phyloP scores from a whole-genome alignment of 2,888 invertebrate genomes.

The Netelia virgata region DNA sequence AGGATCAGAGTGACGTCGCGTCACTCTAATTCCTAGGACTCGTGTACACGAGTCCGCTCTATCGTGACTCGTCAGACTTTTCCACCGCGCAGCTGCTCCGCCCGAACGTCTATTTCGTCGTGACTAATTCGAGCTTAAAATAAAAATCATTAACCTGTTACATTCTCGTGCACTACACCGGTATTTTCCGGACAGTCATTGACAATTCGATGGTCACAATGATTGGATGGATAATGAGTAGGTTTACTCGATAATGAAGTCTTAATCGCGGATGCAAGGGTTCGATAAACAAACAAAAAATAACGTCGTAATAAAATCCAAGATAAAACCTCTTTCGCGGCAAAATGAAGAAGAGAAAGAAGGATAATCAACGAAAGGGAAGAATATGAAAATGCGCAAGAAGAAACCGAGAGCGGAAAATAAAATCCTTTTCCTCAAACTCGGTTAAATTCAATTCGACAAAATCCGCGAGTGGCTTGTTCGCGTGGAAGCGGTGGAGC shows the following conservation, averaged over 20 bases:
- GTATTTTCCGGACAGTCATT: neutral
- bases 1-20: slow-evolving; percentile 15
- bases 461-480: slow-evolving; percentile 75
- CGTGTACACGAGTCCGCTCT: neutral
- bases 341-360: neutral
- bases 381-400: slow-evolving; percentile 6
- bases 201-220: neutral
- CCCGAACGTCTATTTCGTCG: slow-evolving; percentile 8
- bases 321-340: neutral
- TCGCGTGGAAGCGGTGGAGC: slow-evolving; percentile 53
- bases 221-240: slow-evolving; percentile 5
- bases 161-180: neutral
- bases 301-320: neutral
- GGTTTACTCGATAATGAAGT: neutral
- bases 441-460: slow-evolving; percentile 72
- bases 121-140: slow-evolving; percentile 32
- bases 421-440: neutral
- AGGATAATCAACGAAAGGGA: slow-evolving; percentile 1
- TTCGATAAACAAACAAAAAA: slow-evolving; percentile 36
- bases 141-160: slow-evolving; percentile 15
- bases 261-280: too few relatives aligned
- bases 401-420: neutral
- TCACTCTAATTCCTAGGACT: slow-evolving; percentile 20
- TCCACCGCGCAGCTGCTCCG: neutral
- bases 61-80: slow-evolving; percentile 39